phyloP scores from a whole-genome alignment of 2,113 vertebrate species.

The Stegastes partitus region DNA sequence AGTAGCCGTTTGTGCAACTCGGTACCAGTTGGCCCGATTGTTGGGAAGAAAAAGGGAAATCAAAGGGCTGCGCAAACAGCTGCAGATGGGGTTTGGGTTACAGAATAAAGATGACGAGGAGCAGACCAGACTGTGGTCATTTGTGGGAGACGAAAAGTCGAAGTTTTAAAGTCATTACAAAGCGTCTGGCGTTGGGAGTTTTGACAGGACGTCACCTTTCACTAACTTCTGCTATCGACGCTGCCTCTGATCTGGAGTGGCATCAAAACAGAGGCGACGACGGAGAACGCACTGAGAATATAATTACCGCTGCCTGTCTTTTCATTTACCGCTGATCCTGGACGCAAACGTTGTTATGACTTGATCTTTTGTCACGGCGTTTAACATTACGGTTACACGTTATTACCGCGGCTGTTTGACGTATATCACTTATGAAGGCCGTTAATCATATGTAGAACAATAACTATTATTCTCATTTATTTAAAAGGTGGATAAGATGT shows the following conservation, averaged over 20 bases:
- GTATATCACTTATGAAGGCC: background rate
- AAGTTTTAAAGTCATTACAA: constrained; percentile 69
- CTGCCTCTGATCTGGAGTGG: constrained; percentile 63
- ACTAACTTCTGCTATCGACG: constrained; percentile 56
- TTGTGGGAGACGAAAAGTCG: constrained; percentile 75
- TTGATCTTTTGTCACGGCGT: constrained; percentile 10
- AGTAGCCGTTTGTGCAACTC: constrained; percentile 67
- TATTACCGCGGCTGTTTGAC: background rate
- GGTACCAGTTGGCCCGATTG: constrained; percentile 78
- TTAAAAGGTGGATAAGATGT: too few species aligned
- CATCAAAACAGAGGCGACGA: constrained; percentile 47
- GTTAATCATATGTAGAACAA: background rate
- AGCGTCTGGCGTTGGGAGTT: constrained; percentile 54
- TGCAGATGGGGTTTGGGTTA: constrained; percentile 80
- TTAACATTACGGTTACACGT: background rate
- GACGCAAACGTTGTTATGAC: constrained; percentile 43
- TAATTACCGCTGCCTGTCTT: constrained; percentile 44
- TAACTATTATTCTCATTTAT: too few species aligned
- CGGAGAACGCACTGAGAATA: constrained; percentile 42
- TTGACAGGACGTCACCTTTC: constrained; percentile 78
- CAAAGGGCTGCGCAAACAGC: constrained; percentile 81
- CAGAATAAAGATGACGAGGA: constrained; percentile 78
- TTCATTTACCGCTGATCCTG: constrained; percentile 21
- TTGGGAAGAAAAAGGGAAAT: constrained; percentile 71
- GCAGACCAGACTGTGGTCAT: constrained; percentile 82